A percentile compares a stretch with the other conserved stretches of the same genome.
Evolutionary conservation across 2,797 vertebrate genomes (phyloP).

Genomic region (Heliangelus exortis): DNA sequence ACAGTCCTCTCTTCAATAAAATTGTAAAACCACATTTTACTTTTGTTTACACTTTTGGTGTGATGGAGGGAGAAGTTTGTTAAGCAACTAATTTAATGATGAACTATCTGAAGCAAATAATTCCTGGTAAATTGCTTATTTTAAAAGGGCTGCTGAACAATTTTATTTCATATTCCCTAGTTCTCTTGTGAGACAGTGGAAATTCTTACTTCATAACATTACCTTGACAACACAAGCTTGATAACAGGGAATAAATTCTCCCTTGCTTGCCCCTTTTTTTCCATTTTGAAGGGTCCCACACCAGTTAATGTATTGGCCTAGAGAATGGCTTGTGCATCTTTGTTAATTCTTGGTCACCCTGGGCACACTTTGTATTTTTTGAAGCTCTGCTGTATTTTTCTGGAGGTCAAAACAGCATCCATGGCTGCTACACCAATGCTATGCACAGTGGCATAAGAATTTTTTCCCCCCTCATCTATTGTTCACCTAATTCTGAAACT

Average conservation of each 20-base stretch:
- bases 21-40: neutral
- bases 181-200: neutral
- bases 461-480: neutral
- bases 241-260: neutral
- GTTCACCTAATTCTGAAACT: neutral
- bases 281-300: accelerated
- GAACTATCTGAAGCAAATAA: neutral
- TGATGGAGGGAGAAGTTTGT: neutral
- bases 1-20: neutral
- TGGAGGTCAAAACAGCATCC: neutral
- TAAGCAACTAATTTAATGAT: neutral
- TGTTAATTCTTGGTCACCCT: neutral
- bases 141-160: neutral
- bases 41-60: neutral
- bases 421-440: neutral
- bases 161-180: slow-evolving; percentile 15
- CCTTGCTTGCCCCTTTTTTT: neutral
- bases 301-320: neutral
- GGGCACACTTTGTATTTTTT: neutral
- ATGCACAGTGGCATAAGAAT: neutral
- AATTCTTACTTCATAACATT: neutral
- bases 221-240: no score
- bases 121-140: neutral
- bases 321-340: neutral
- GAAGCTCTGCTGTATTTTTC: neutral